A percentile compares a stretch with the other conserved stretches of the same genome.
Conservation (phyloP, 1,140 invertebrate genomes). For the Cyclargus thomasi region DNA sequence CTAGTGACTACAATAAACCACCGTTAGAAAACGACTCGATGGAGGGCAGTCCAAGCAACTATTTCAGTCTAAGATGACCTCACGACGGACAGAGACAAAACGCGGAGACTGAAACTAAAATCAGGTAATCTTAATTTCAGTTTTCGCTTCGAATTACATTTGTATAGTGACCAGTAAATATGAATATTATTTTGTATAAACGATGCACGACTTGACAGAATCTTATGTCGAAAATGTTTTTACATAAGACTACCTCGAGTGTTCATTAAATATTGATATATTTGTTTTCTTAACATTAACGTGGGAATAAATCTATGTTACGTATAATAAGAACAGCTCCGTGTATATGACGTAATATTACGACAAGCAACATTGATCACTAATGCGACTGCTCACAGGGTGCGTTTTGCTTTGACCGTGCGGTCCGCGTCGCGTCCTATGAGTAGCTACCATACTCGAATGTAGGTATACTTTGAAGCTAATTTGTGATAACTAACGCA, state of each 20-base stretch:
- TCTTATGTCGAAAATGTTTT: neutral
- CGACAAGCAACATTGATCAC: conserved; percentile 66
- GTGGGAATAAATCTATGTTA: conserved; percentile 67
- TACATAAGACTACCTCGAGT: neutral
- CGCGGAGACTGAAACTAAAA: conserved; percentile 4
- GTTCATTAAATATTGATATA: conserved; percentile 17
- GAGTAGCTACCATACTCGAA: conserved; percentile 39
- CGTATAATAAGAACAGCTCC: conserved; percentile 67
- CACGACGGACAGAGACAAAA: conserved; percentile 26
- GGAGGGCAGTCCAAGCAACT: conserved; percentile 63
- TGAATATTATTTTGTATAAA: conserved; percentile 58
- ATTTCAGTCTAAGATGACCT: conserved; percentile 33
- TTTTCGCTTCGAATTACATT: conserved; percentile 13
- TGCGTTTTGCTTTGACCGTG: neutral
- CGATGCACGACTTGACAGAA: conserved; percentile 27
- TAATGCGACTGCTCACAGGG: conserved; percentile 31
- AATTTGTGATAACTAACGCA: conserved; percentile 63
- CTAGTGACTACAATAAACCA: conserved; percentile 63
- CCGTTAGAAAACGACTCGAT: conserved; percentile 64
- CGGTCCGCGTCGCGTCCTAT: neutral
- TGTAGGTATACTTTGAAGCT: conserved; percentile 60
- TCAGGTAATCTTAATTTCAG: conserved; percentile 1
- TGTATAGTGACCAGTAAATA: conserved; percentile 31
- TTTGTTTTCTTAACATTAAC: conserved; percentile 50
- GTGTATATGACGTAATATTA: conserved; percentile 46